These are phyloP conservation scores for Drosophila novamexicana DNA, from an alignment of 1,140 invertebrate genomes.

Conservation along the genomic window DNA sequence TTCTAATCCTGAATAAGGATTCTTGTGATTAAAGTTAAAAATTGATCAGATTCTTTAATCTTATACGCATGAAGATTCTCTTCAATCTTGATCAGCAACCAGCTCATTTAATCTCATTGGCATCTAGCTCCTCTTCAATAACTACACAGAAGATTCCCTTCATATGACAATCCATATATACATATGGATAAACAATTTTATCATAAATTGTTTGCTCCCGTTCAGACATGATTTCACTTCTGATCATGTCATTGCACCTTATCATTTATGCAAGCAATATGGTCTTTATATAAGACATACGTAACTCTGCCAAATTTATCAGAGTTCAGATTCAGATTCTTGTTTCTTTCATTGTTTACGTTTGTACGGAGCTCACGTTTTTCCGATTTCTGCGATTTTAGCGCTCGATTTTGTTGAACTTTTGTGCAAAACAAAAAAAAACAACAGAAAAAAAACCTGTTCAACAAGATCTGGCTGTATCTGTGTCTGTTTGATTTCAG, in stretches of 20 bases:
- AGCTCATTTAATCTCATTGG: no score
- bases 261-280: background rate
- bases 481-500: constrained; percentile 23
- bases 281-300: constrained; percentile 3
- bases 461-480: constrained; percentile 54
- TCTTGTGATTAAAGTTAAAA: no score
- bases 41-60: no score
- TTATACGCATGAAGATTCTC: no score
- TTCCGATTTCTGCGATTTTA: constrained; percentile 48
- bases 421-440: constrained; percentile 58
- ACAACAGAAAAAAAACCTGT: constrained; percentile 61
- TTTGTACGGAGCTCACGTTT: constrained; percentile 22
- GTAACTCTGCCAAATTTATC: constrained; percentile 21
- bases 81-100: no score
- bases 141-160: no score
- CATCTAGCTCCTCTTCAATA: no score
- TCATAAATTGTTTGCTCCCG: no score
- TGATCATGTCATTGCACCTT: background rate
- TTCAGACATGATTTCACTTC: no score
- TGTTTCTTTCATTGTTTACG: constrained; percentile 19
- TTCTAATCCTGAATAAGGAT: no score
- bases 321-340: constrained; percentile 25
- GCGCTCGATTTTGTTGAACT: constrained; percentile 67
- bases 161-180: no score
- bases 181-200: no score